Evolutionary conservation across 2,797 vertebrate genomes (phyloP).

Genomic region (Atherinosoma microstoma): DNA sequence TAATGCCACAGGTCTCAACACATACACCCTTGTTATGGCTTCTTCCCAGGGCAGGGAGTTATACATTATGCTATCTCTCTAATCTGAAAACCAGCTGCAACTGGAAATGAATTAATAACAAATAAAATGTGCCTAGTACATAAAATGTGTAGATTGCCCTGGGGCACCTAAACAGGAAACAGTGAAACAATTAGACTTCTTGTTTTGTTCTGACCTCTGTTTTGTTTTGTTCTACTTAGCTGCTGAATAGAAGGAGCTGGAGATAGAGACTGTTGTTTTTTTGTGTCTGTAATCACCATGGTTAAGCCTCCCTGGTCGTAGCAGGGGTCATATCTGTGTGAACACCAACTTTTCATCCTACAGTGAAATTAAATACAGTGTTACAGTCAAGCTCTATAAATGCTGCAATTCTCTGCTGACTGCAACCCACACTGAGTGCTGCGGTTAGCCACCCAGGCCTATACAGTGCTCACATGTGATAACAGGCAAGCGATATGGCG

Average conservation of each 20-base stretch:
- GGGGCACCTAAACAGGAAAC: conserved; percentile 82
- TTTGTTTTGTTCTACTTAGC: conserved; percentile 78
- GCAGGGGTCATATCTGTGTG: conserved; percentile 73
- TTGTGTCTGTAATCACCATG: conserved; percentile 71
- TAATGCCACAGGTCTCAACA: conserved; percentile 66
- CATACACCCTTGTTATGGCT: conserved; percentile 77
- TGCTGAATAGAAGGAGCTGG: conserved; percentile 64
- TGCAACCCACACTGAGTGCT: conserved; percentile 76
- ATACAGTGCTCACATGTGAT: conserved; percentile 57
- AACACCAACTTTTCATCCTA: conserved; percentile 82
- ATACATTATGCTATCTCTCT: conserved; percentile 74
- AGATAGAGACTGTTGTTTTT: conserved; percentile 74
- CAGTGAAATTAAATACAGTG: conserved; percentile 76
- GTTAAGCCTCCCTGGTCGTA: conserved; percentile 69
- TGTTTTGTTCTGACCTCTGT: conserved; percentile 82
- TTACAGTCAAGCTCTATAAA: conserved; percentile 60
- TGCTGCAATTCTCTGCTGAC: conserved; percentile 67
- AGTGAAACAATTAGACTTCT: conserved; percentile 82
- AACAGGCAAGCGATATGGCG: conserved; percentile 66
- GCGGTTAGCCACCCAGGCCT: conserved; percentile 73
- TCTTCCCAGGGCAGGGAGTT: conserved; percentile 63
- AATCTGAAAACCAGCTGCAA: conserved; percentile 75
- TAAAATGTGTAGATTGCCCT: conserved; percentile 77
- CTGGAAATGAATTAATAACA: conserved; percentile 82
- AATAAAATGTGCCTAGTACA: conserved; percentile 79